These are phyloP conservation scores for Aurelia coerulea DNA, from an alignment of 30 jellyfish, hydroid and myxozoan genomes.

Conservation along the genomic window DNA sequence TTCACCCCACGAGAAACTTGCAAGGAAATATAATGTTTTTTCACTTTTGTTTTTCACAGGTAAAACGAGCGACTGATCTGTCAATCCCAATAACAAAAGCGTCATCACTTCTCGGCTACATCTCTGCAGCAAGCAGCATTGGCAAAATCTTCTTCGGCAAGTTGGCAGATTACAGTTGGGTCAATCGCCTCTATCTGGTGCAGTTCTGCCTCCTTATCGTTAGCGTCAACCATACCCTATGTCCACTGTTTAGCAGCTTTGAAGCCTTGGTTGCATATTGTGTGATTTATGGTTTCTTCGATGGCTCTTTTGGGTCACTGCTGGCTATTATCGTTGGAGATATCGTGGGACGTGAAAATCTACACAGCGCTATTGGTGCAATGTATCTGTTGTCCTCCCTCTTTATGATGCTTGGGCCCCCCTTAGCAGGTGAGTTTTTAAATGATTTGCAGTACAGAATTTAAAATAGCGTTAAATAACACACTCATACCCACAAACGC, in stretches of 20 bases:
- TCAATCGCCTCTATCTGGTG: constrained; percentile 52
- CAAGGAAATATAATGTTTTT: too few relatives aligned
- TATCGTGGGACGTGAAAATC: constrained; percentile 60
- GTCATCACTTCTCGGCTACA: constrained; percentile 72
- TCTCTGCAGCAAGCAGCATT: constrained; percentile 53
- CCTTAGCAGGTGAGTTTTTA: constrained; percentile 65
- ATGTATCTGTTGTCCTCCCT: constrained; percentile 67
- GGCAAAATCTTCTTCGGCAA: constrained; percentile 70
- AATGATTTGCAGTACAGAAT: neutral
- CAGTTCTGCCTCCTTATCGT: constrained; percentile 50
- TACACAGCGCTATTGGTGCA: constrained; percentile 69
- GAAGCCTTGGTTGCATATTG: constrained; percentile 28
- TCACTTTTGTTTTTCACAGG: constrained; percentile 26
- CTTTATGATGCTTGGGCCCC: constrained; percentile 76
- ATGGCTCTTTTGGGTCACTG: constrained; percentile 59
- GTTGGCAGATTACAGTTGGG: constrained; percentile 40
- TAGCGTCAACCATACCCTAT: constrained; percentile 50
- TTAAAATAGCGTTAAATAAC: too few relatives aligned
- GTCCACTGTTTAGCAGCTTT: constrained; percentile 46
- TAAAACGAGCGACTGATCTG: constrained; percentile 52
- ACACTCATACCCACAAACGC: too few relatives aligned
- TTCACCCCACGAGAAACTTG: too few relatives aligned
- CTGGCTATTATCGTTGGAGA: constrained; percentile 65
- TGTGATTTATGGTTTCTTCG: constrained; percentile 63
- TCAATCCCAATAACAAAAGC: constrained; percentile 41